These are phyloP conservation scores for Ploceus nigricollis DNA, from an alignment of 2,113 vertebrate species.

Conservation along the genomic window DNA sequence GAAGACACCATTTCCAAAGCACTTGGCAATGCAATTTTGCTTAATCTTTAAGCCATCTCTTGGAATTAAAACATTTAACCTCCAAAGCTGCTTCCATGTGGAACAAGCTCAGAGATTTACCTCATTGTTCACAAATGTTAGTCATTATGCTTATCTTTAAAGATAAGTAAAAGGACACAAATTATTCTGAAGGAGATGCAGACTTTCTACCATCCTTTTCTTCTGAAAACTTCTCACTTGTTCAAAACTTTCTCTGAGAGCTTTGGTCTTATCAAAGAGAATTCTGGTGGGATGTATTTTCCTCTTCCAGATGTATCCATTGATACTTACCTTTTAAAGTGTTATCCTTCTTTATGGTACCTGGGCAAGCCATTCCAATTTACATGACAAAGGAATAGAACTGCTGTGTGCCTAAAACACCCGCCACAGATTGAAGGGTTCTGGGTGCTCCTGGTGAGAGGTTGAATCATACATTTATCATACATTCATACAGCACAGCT, in stretches of 20 bases:
- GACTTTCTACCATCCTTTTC: neutral
- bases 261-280: neutral
- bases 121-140: neutral
- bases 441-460: neutral
- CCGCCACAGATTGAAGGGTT: neutral
- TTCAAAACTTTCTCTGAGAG: neutral
- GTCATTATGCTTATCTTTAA: conserved; percentile 6
- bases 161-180: neutral
- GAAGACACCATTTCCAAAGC: neutral
- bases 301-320: neutral
- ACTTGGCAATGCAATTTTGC: neutral
- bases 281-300: neutral
- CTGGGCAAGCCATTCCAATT: neutral
- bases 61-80: conserved; percentile 11
- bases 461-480: neutral
- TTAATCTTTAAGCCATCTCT: neutral
- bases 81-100: conserved; percentile 1
- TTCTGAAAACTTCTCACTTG: neutral
- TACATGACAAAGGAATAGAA: neutral
- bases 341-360: neutral
- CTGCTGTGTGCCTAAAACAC: neutral
- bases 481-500: neutral
- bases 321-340: neutral
- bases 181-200: neutral
- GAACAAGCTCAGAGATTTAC: conserved; percentile 21